These are phyloP conservation scores for Lophotriccus pileatus DNA, from an alignment of 2,797 vertebrate genomes.

Conservation along the genomic window DNA sequence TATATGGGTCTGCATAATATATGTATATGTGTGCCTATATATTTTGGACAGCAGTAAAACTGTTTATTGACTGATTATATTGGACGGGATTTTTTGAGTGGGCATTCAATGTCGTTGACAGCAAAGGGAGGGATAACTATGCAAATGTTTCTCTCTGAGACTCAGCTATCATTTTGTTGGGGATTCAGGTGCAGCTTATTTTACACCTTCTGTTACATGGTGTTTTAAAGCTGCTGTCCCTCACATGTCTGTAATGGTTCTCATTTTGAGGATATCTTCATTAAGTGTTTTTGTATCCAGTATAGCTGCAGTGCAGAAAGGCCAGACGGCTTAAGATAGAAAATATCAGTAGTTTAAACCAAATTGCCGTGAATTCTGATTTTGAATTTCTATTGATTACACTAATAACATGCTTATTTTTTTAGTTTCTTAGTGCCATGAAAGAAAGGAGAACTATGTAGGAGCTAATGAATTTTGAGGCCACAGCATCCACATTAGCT, in stretches of 20 bases:
- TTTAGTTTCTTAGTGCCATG: neutral
- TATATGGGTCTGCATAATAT: neutral
- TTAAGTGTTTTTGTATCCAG: neutral
- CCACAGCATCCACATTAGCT: neutral
- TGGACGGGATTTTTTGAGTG: neutral
- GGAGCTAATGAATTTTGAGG: neutral
- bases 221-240: neutral
- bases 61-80: neutral
- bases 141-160: neutral
- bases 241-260: neutral
- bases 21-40: neutral
- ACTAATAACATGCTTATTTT: neutral
- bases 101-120: neutral
- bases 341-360: neutral
- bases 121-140: neutral
- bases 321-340: neutral
- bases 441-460: neutral
- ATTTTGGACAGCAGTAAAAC: neutral
- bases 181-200: neutral
- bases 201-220: neutral
- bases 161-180: neutral
- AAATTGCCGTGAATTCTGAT: neutral
- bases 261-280: neutral
- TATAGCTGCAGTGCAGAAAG: neutral
- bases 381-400: neutral